Base-by-base conservation (phyloP, 1,140 invertebrate species). In the Belonocnema kinseyi region DNA sequence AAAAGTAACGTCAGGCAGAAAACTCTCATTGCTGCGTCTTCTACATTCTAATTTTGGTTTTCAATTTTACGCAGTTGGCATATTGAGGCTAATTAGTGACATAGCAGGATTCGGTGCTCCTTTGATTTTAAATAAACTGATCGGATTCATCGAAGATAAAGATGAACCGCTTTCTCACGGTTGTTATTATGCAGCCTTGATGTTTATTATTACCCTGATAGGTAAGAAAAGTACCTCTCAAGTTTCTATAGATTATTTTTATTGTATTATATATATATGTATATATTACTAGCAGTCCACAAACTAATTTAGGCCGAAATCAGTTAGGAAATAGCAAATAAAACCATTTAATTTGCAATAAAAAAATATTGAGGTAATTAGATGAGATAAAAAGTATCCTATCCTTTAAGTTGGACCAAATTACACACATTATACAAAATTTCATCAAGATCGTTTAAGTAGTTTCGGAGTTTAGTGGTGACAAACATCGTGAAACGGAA, bases 21-120 rank as follows among this genome's bases (percentile, higher is more conserved):
- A 93, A 83, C 90, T 93, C 6, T 94, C 94, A 2, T 87, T 99
- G 14, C 86, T 98, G 0, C 92, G 92, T 79, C 94, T 95, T 0
- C 88, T 99, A n/a, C 95, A 98, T 86, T 93, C 92, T 76, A 95
- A 95, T 83, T 99, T 97, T 91, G 97, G 96, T 26, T 87, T 94
- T 75, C 94, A 98, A 87, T 99, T 98, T 92, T 98, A 98, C 86
- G 92, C 93, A 17, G 94, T 99, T 86, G 98, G 98, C 46, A 88
- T 98, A 77, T 88, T 99, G 4, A 97, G 98, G 90, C 92, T 99
- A 40, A 85, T 96, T 5, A 94, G 95, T 4, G 98, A 99, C 90
- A 92, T 93, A 77, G 92, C 95, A 51, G 95, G 94, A 17, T 99
- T 99, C 93, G 94, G 95, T 70, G 96, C 96, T 2, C 98, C 98